Conservation (phyloP, 2,888 invertebrate genomes). For the Caenorhabditis angaria region DNA sequence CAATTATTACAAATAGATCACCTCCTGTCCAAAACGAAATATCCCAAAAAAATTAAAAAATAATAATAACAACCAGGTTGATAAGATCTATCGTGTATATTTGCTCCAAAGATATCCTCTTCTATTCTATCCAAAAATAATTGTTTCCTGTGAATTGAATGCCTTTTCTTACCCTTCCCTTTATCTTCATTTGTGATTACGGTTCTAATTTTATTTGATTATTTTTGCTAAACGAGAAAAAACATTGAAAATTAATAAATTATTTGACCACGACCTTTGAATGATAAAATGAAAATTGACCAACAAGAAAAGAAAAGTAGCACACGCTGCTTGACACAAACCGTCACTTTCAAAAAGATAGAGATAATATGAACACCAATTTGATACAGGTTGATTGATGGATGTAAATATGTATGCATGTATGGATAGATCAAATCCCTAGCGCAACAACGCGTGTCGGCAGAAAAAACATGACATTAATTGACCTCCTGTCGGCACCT, state of each 20-base stretch:
- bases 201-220: conserved; percentile 11
- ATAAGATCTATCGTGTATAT: conserved; percentile 5
- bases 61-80: neutral
- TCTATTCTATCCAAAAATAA: neutral
- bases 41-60: neutral
- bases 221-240: neutral
- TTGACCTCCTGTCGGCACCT: neutral
- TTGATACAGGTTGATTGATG: conserved; percentile 11
- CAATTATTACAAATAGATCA: conserved; percentile 49
- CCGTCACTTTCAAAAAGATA: conserved; percentile 13
- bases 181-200: conserved; percentile 13
- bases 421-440: neutral
- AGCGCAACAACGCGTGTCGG: too few species aligned
- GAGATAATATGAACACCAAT: neutral
- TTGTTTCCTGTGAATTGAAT: conserved; percentile 5
- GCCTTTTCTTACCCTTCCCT: neutral
- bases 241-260: conserved; percentile 4
- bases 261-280: conserved; percentile 4
- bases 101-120: conserved; percentile 5
- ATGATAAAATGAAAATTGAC: neutral
- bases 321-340: conserved; percentile 12
- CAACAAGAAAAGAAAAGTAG: conserved; percentile 6
- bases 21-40: too few species aligned
- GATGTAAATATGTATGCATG: neutral
- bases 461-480: neutral